Percentiles rank a stretch among this genome's conserved stretches.
These are phyloP conservation scores for Corythornis madagascariensis DNA, from an alignment of 2,113 vertebrate species.

Conservation along the genomic window DNA sequence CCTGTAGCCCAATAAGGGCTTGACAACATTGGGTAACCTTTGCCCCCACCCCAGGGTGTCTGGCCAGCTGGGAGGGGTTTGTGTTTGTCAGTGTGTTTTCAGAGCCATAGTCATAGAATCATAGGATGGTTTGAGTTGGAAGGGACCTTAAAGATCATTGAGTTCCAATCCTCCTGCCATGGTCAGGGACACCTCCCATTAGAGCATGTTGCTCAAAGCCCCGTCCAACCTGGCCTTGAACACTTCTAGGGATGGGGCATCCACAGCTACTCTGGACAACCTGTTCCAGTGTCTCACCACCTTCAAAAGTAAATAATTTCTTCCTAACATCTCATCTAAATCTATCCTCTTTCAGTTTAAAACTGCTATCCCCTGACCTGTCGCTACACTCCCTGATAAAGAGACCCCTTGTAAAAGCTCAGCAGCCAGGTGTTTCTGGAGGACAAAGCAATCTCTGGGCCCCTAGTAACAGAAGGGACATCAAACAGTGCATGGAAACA, in stretches of 20 bases:
- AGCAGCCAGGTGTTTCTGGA: neutral
- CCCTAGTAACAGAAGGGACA: neutral
- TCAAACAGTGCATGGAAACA: fast-evolving
- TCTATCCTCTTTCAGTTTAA: neutral
- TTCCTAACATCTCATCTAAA: neutral
- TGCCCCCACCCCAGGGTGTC: neutral
- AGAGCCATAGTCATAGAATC: neutral
- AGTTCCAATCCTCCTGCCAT: no score
- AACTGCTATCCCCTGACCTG: neutral
- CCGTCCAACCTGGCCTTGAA: no score
- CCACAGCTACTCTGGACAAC: no score
- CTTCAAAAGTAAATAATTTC: no score
- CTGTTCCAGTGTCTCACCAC: no score
- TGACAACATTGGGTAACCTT: neutral
- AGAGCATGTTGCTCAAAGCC: no score
- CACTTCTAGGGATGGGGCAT: no score
- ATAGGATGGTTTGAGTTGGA: neutral
- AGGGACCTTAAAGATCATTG: no score
- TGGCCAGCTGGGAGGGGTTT: neutral
- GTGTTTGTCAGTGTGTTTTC: neutral
- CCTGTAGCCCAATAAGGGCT: neutral
- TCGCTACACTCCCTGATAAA: neutral
- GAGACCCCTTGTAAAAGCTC: neutral
- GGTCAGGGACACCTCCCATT: no score
- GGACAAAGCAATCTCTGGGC: neutral